phyloP scores from a whole-genome alignment of 2,113 vertebrate genomes.

The Polypterus senegalus region DNA sequence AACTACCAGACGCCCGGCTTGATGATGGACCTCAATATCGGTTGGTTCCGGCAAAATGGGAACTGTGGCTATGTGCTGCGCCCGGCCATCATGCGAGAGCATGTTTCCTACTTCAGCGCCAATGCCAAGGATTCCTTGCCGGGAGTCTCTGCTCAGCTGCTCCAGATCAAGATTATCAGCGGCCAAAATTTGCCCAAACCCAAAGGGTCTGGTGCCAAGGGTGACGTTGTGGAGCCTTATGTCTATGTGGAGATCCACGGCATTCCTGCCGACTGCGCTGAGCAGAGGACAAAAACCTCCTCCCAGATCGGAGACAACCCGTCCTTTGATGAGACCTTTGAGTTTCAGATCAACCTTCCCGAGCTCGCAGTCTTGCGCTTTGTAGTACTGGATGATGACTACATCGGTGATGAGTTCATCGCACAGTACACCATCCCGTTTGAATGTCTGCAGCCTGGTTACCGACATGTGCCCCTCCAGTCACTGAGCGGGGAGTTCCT shows the following conservation, averaged over 20 bases:
- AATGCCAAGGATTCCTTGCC: slow-evolving; percentile 77
- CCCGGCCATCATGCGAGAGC: slow-evolving; percentile 80
- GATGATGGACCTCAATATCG: slow-evolving; percentile 83
- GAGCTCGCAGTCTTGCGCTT: slow-evolving; percentile 76
- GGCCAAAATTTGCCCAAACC: slow-evolving; percentile 85
- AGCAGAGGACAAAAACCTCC: slow-evolving; percentile 79
- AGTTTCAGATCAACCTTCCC: slow-evolving; percentile 83
- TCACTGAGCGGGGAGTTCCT: slow-evolving; percentile 72
- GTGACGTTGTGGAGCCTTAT: slow-evolving; percentile 82
- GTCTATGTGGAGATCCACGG: slow-evolving; percentile 81
- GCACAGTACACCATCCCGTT: slow-evolving; percentile 88
- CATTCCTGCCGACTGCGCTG: slow-evolving; percentile 75
- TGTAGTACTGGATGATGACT: slow-evolving; percentile 78
- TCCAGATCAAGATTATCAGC: slow-evolving; percentile 82
- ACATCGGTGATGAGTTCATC: slow-evolving; percentile 84
- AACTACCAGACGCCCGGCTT: slow-evolving; percentile 81
- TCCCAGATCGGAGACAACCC: slow-evolving; percentile 81
- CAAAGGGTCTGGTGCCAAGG: slow-evolving; percentile 77
- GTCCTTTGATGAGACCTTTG: slow-evolving; percentile 79
- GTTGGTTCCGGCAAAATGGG: slow-evolving; percentile 83
- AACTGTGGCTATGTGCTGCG: slow-evolving; percentile 80
- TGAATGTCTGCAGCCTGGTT: slow-evolving; percentile 79
- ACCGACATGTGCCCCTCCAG: slow-evolving; percentile 75
- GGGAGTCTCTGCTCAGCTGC: slow-evolving; percentile 73
- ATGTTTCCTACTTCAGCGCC: slow-evolving; percentile 87